These are phyloP conservation scores for Ips typographus DNA, from an alignment of 1,140 invertebrate genomes.

Conservation along the genomic window DNA sequence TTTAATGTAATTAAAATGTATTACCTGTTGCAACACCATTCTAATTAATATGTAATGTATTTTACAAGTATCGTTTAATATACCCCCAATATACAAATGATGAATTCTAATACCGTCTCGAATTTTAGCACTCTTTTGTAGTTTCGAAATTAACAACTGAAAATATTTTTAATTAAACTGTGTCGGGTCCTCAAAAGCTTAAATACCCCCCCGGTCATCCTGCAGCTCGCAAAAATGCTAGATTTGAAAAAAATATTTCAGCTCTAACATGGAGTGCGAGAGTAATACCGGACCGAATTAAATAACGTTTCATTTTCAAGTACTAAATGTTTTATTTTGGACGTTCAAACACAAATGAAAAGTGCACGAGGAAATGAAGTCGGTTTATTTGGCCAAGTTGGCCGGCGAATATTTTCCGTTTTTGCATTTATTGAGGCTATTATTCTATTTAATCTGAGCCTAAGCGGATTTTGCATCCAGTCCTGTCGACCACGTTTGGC, in stretches of 20 bases:
- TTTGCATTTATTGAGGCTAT: constrained; percentile 41
- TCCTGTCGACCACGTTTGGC: constrained; percentile 17
- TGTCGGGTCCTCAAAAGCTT: constrained; percentile 5
- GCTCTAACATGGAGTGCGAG: constrained; percentile 22
- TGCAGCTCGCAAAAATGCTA: constrained; percentile 13
- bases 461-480: constrained; percentile 41
- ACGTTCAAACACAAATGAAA: constrained; percentile 33
- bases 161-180: constrained; percentile 23
- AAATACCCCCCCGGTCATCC: constrained; percentile 9
- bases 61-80: background rate
- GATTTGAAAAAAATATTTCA: constrained; percentile 26
- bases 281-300: constrained; percentile 28
- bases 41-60: background rate
- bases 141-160: constrained; percentile 13
- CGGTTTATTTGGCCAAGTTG: constrained; percentile 35
- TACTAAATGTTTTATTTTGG: constrained; percentile 25
- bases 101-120: background rate
- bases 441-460: constrained; percentile 44
- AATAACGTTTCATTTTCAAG: constrained; percentile 33
- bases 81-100: background rate
- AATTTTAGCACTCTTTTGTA: constrained; percentile 4
- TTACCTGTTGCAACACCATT: too few relatives aligned
- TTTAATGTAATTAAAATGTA: too few relatives aligned
- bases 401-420: constrained; percentile 40
- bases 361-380: constrained; percentile 32